Conservation (phyloP, 1,140 invertebrate species). For the Lordiphosa clarofinis region DNA sequence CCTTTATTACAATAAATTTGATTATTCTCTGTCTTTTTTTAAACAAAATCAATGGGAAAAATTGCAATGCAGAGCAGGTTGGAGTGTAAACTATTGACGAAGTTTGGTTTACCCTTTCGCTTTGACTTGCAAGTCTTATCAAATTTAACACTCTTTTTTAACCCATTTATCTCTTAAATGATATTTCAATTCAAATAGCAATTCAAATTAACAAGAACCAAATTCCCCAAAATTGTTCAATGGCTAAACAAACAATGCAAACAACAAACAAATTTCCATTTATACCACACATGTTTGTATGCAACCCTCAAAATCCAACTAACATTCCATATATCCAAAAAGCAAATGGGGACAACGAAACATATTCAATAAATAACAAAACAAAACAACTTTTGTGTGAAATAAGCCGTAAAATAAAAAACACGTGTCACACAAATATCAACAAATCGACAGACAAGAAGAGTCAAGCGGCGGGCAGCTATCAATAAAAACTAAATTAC, state of each 20-base stretch:
- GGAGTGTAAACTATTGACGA: no score
- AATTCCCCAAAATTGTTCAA: conserved; percentile 13
- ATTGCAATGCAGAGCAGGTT: no score
- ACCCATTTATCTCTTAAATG: conserved; percentile 3
- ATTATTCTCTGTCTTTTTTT: no score
- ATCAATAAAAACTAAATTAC: conserved; percentile 67
- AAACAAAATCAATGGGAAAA: no score
- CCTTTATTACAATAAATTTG: no score
- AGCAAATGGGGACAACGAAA: conserved; percentile 2
- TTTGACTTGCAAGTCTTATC: no score
- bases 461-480: background rate
- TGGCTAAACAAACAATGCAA: conserved; percentile 5
- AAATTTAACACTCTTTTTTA: no score
- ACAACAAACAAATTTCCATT: no score
- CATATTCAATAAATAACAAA: conserved; percentile 39
- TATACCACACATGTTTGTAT: no score
- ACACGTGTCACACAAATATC: conserved; percentile 31
- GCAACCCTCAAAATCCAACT: conserved; percentile 1
- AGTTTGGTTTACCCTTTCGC: no score
- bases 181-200: conserved; percentile 13
- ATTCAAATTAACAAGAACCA: conserved; percentile 6
- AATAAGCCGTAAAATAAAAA: conserved; percentile 31
- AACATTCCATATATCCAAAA: conserved; percentile 7
- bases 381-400: conserved; percentile 14
- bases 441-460: conserved; percentile 15